Base-by-base conservation (phyloP, 1,140 invertebrate genomes). In the Bombus waltoni region DNA sequence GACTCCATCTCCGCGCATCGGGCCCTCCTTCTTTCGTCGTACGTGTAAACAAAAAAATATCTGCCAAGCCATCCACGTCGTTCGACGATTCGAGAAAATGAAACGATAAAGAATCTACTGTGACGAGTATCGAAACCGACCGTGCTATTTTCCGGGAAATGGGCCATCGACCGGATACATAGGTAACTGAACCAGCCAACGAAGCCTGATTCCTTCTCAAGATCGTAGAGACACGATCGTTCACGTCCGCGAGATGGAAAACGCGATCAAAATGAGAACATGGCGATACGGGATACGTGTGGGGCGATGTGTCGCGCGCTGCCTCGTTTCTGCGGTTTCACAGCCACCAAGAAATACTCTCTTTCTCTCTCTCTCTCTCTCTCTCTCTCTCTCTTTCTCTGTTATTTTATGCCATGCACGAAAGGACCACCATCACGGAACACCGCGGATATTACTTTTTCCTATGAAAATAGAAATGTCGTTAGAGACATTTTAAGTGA, bases 141-240 rank as follows among this genome's bases (percentile, higher is more conserved):
- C 53, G 80, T 66, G 70, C 80, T 35, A 62, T 81, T 74, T 74
- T 32, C 70, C 47, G 53, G 35, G 42, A 81, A 81, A 81, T 81
- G 53, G 80, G 47, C 59, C 80, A 62, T 42, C 70, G 53, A 15
- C n/a, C 47, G 47, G 57, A 25, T 47, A 70, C 70, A 72, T 28
- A 13, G 38, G 40, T 40, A 71, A 71, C 25, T 18, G 10, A 42
- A 71, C 66, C 35, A 35, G 6, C 35, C 18, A 74, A 32, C 72
- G 72, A 74, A 74, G 35, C 42, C 32, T 42, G 80, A 81, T 81
- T 81, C 38, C 35, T 74, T 32, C 57, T 74, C 53, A 47, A 32
- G 38, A 81, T 74, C 80, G 42, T 28, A 65, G 22, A 74, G 70
- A 74, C 80, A 59, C 32, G 70, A 53, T 68, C 68, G 38, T 72